Evolutionary conservation across 2,888 invertebrate genomes (phyloP).

Genomic region (Amorpha juglandis): DNA sequence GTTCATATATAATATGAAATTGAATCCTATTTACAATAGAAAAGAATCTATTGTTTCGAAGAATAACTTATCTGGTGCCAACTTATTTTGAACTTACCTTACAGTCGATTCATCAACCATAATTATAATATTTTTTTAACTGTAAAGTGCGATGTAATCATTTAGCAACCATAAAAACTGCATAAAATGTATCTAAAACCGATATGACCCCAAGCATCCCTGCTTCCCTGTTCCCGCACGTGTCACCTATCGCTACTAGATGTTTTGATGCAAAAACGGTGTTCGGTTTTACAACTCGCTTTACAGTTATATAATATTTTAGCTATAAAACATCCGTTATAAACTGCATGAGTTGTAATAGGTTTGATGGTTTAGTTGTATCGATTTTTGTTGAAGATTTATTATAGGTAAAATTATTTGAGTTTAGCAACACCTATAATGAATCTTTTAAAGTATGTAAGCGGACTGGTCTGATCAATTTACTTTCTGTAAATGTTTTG

Average conservation of each 20-base stretch:
- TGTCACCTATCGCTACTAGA: background rate
- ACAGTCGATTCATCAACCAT: too few relatives aligned
- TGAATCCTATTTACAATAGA: too few relatives aligned
- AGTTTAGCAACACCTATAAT: too few relatives aligned
- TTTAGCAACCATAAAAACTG: background rate
- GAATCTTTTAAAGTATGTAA: too few relatives aligned
- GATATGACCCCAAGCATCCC: background rate
- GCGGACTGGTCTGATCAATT: too few relatives aligned
- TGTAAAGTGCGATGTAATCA: background rate
- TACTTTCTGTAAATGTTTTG: too few relatives aligned
- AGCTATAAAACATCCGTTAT: slow-evolving; percentile 35
- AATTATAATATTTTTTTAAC: background rate
- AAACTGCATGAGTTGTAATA: slow-evolving; percentile 27
- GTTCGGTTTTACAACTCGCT: slow-evolving; percentile 27
- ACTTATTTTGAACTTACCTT: too few relatives aligned
- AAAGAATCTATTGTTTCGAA: too few relatives aligned
- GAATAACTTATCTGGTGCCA: too few relatives aligned
- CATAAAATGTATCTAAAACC: background rate
- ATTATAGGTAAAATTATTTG: too few relatives aligned
- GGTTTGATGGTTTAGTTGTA: background rate
- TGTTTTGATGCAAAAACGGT: slow-evolving; percentile 21
- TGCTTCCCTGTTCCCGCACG: background rate
- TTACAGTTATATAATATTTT: slow-evolving; percentile 33
- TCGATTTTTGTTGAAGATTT: too few relatives aligned
- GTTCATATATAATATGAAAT: too few relatives aligned